Percentiles rank a stretch among this genome's conserved stretches.
Conservation (phyloP, 2,113 vertebrate species). For the Ibidorhyncha struthersii region DNA sequence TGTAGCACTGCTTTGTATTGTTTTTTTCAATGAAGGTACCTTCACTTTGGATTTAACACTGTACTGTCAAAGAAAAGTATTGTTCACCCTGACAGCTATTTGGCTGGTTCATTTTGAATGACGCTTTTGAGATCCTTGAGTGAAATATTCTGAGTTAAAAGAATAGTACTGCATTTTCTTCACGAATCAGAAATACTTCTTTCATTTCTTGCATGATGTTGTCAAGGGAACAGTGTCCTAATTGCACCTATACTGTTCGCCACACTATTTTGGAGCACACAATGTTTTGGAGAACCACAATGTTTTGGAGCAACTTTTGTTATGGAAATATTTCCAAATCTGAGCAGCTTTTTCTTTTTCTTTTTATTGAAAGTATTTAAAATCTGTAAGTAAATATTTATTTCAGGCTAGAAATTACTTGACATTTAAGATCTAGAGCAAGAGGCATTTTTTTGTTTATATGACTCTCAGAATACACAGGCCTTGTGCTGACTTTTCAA, state of each 20-base stretch:
- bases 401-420: background rate
- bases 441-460: background rate
- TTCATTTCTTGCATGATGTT: background rate
- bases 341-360: background rate
- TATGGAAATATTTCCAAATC: background rate
- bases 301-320: background rate
- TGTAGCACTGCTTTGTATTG: background rate
- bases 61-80: background rate
- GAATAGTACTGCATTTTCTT: background rate
- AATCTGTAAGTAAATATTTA: slow-evolving; percentile 18
- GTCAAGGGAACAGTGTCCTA: background rate
- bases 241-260: background rate
- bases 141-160: background rate
- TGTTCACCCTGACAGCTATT: background rate
- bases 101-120: background rate
- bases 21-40: background rate
- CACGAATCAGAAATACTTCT: background rate
- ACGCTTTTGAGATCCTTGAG: background rate
- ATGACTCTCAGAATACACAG: background rate
- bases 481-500: background rate
- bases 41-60: background rate
- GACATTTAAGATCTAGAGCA: background rate
- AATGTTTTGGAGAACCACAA: background rate
- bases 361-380: background rate
- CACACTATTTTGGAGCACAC: background rate